These are phyloP conservation scores for Remorina albescens DNA, from an alignment of 2,797 vertebrate species.

Conservation along the genomic window DNA sequence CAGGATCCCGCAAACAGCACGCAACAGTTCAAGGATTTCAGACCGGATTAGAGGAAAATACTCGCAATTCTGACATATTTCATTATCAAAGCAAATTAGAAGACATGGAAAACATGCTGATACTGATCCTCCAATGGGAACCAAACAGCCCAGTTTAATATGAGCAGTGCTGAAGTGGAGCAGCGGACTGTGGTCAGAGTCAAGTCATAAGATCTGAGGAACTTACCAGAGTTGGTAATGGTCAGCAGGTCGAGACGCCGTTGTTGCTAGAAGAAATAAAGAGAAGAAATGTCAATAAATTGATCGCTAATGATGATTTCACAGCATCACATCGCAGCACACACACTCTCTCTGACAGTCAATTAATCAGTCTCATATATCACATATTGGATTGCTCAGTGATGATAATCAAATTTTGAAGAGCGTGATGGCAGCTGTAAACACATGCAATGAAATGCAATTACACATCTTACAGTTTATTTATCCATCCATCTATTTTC, in stretches of 20 bases:
- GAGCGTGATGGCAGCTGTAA: background rate
- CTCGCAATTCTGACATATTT: conserved; percentile 3
- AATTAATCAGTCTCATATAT: conserved; percentile 4
- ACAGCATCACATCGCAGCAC: no score
- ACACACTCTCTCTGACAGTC: conserved; percentile 1
- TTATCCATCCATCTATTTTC: background rate
- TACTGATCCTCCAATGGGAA: background rate
- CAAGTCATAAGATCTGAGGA: conserved; percentile 41
- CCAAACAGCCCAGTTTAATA: background rate
- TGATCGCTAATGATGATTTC: conserved; percentile 9
- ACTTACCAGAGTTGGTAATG: conserved; percentile 95
- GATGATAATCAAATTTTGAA: background rate
- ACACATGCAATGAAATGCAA: no score
- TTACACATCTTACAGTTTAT: background rate
- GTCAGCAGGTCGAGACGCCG: conserved; percentile 95
- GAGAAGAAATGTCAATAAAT: conserved; percentile 30
- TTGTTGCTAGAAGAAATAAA: conserved; percentile 90
- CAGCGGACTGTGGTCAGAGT: background rate
- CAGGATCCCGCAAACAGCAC: conserved; percentile 14
- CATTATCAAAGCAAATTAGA: conserved; percentile 18
- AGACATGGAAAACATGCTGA: conserved; percentile 10
- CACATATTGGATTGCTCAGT: conserved; percentile 14
- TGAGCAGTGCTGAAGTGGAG: conserved; percentile 7
- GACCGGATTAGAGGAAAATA: background rate
- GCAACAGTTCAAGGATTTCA: conserved; percentile 9